Percentiles rank a stretch among this genome's conserved stretches.
Evolutionary conservation across 2,797 vertebrate genomes (phyloP).

Genomic region (Ciconia nigra): DNA sequence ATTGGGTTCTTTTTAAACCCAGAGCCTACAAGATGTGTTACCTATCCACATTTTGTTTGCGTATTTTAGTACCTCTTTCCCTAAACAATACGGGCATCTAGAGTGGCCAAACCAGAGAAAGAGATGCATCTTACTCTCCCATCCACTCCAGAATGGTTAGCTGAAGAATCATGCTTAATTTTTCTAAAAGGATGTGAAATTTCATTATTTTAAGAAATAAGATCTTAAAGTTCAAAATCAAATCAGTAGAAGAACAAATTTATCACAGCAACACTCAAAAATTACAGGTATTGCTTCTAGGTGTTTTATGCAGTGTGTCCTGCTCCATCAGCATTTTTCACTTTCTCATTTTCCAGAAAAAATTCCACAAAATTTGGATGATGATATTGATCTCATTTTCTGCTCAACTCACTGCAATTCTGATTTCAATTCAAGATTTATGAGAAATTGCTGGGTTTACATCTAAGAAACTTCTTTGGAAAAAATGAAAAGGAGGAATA

Average conservation of each 20-base stretch:
- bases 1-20: neutral
- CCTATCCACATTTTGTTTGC: neutral
- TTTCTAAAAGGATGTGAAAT: neutral
- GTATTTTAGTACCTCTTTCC: neutral
- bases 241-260: neutral
- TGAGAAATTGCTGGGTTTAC: neutral
- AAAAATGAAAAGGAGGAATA: neutral
- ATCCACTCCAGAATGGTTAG: neutral
- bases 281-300: neutral
- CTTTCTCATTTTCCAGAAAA: neutral
- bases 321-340: neutral
- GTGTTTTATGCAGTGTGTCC: neutral
- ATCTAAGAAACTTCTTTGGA: neutral
- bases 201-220: neutral
- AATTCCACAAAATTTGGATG: neutral
- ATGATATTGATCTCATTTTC: neutral
- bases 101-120: neutral
- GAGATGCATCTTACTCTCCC: neutral
- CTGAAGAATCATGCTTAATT: neutral
- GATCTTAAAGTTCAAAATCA: neutral
- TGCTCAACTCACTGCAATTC: neutral
- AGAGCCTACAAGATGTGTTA: neutral
- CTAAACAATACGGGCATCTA: neutral
- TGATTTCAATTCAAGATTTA: neutral
- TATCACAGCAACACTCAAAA: neutral